A percentile compares a stretch with the other conserved stretches of the same genome.
phyloP scores from a whole-genome alignment of 2,113 vertebrate genomes.

The Merops nubicus region DNA sequence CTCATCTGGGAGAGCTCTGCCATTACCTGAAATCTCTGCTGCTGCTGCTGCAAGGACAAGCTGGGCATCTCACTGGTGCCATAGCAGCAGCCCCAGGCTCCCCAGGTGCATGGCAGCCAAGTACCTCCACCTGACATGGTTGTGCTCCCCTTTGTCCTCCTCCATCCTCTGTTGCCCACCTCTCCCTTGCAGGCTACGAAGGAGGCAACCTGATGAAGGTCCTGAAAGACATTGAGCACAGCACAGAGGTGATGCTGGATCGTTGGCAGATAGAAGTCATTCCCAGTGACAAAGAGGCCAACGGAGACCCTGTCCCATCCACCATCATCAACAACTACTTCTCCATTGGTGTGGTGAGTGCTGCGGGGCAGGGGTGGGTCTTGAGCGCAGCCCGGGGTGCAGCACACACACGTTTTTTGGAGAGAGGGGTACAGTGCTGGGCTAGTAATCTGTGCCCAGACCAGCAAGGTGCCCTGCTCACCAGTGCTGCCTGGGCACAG shows the following conservation, averaged over 20 bases:
- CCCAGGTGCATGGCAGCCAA: fast-evolving
- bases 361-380: fast-evolving
- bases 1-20: not conserved
- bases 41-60: fast-evolving
- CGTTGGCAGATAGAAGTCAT: slow-evolving; percentile 92
- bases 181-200: slow-evolving; percentile 73
- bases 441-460: fast-evolving
- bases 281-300: slow-evolving; percentile 85
- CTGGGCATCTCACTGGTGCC: fast-evolving
- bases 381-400: not conserved
- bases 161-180: fast-evolving
- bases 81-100: fast-evolving
- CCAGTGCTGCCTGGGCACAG: fast-evolving
- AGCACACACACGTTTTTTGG: fast-evolving
- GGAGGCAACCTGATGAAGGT: slow-evolving; percentile 81
- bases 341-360: slow-evolving; percentile 94
- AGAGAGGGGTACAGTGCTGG: not conserved
- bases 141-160: not conserved
- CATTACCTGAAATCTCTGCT: not conserved
- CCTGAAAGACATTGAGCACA: slow-evolving; percentile 82
- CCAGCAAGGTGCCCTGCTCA: fast-evolving
- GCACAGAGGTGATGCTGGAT: slow-evolving; percentile 85
- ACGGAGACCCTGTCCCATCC: slow-evolving; percentile 89
- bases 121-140: fast-evolving
- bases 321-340: slow-evolving; percentile 97